Evolutionary conservation across 2,797 vertebrate genomes (phyloP).

Genomic region (Sphenopsis melanotis): DNA sequence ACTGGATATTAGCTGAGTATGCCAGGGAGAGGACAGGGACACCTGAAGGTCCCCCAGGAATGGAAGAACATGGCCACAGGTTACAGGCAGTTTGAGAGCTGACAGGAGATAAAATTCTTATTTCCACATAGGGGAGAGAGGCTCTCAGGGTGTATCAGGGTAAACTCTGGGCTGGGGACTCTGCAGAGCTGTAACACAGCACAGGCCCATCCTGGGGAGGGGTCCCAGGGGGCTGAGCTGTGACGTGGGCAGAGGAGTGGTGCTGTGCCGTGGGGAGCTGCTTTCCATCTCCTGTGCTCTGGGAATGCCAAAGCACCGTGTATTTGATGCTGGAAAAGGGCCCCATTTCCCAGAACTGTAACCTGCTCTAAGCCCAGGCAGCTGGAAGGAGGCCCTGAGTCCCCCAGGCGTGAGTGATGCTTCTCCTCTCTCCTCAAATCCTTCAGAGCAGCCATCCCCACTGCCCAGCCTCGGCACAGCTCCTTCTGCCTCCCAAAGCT

Average conservation of each 20-base stretch:
- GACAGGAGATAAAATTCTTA: not conserved
- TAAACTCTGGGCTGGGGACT: not conserved
- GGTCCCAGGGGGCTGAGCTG: not conserved
- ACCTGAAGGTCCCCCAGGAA: not conserved
- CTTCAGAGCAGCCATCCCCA: not conserved
- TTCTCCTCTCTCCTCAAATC: not conserved
- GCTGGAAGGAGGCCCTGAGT: slow-evolving; percentile 25
- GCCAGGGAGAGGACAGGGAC: not conserved
- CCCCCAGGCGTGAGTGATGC: fast-evolving
- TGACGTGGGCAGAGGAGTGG: not conserved
- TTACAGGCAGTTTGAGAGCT: not conserved
- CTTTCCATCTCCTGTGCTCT: not conserved
- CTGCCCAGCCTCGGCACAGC: not conserved
- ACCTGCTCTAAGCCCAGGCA: slow-evolving; percentile 9
- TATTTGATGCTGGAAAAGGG: not conserved
- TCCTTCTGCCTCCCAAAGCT: not conserved
- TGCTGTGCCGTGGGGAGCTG: not conserved
- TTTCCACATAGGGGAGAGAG: not conserved
- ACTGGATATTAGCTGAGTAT: not conserved
- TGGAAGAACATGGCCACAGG: not conserved
- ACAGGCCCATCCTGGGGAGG: not conserved
- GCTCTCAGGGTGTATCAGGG: not conserved
- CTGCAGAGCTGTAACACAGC: not conserved
- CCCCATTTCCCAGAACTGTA: slow-evolving; percentile 28
- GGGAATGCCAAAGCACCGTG: not conserved